These are phyloP conservation scores for Platerodrilus igneus DNA, from an alignment of 2,888 invertebrate genomes.

Conservation along the genomic window DNA sequence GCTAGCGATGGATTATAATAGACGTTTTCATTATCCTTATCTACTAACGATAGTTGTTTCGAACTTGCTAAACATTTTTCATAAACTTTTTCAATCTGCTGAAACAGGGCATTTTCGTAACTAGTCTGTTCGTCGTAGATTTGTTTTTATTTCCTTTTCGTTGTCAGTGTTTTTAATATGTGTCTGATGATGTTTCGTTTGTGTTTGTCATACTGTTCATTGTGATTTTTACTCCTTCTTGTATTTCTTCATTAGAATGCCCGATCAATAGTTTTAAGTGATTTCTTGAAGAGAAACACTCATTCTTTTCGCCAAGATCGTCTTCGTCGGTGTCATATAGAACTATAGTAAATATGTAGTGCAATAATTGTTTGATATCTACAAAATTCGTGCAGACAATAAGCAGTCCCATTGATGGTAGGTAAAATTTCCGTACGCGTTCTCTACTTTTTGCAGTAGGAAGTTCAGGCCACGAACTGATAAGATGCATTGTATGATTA, in stretches of 20 bases:
- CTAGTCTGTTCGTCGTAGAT: neutral
- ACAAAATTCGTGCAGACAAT: neutral
- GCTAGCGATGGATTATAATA: neutral
- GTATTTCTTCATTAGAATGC: too few relatives aligned
- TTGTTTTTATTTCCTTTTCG: neutral
- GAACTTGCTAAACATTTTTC: too few relatives aligned
- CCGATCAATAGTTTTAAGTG: too few relatives aligned
- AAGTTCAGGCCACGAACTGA: neutral
- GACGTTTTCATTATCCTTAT: slow-evolving; percentile 3
- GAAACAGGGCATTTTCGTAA: neutral
- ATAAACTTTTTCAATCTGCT: too few relatives aligned
- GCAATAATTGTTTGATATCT: neutral
- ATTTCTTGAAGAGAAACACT: too few relatives aligned
- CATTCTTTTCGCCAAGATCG: too few relatives aligned
- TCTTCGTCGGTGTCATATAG: too few relatives aligned
- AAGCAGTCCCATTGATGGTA: neutral
- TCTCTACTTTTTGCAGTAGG: neutral
- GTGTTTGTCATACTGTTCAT: too few relatives aligned
- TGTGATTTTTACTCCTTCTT: too few relatives aligned
- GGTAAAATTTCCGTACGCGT: neutral
- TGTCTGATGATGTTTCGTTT: too few relatives aligned
- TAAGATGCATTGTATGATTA: neutral
- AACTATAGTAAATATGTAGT: neutral
- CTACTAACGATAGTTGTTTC: too few relatives aligned
- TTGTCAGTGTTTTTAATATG: too few relatives aligned